These are phyloP conservation scores for Andrena flavipes DNA, from an alignment of 2,888 invertebrate genomes.

Conservation along the genomic window DNA sequence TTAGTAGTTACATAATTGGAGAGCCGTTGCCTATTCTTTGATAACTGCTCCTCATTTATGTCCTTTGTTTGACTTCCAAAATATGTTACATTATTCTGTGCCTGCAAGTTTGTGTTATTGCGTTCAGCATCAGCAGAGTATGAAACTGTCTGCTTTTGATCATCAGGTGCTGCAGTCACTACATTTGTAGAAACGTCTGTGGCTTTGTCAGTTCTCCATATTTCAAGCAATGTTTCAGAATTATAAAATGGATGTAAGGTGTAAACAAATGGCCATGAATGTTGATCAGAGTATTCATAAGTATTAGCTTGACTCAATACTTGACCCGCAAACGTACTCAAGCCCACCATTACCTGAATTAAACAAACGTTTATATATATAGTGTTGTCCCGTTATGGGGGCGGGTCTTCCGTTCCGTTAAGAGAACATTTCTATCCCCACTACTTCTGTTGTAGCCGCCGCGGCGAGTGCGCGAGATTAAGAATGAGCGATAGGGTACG, in stretches of 20 bases:
- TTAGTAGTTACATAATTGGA: conserved; percentile 44
- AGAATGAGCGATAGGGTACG: too few species aligned
- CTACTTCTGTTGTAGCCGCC: too few species aligned
- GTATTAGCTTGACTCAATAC: conserved; percentile 46
- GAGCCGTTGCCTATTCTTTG: conserved; percentile 31
- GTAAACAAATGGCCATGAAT: conserved; percentile 67
- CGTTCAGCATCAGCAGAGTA: conserved; percentile 32
- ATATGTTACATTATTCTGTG: conserved; percentile 37
- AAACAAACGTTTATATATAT: conserved; percentile 3
- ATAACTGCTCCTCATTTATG: conserved; percentile 36
- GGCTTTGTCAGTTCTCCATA: conserved; percentile 59
- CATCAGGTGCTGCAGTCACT: conserved; percentile 20
- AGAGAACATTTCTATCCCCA: too few species aligned
- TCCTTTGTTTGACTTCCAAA: conserved; percentile 32
- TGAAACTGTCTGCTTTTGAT: conserved; percentile 22
- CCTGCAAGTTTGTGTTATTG: conserved; percentile 44
- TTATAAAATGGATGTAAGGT: conserved; percentile 69
- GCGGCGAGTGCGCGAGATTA: too few species aligned
- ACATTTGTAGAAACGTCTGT: conserved; percentile 42
- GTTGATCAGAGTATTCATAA: conserved; percentile 58
- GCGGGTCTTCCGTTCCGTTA: too few species aligned
- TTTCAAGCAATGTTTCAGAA: conserved; percentile 62
- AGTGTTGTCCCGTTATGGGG: background rate
- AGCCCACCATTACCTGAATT: conserved; percentile 52
- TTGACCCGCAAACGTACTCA: conserved; percentile 44